Evolutionary conservation across 37 sponge, comb jelly and placozoan genomes (phyloP), one percentile per base, ranked within the genome.

Genomic region (Agelas oroides): DNA sequence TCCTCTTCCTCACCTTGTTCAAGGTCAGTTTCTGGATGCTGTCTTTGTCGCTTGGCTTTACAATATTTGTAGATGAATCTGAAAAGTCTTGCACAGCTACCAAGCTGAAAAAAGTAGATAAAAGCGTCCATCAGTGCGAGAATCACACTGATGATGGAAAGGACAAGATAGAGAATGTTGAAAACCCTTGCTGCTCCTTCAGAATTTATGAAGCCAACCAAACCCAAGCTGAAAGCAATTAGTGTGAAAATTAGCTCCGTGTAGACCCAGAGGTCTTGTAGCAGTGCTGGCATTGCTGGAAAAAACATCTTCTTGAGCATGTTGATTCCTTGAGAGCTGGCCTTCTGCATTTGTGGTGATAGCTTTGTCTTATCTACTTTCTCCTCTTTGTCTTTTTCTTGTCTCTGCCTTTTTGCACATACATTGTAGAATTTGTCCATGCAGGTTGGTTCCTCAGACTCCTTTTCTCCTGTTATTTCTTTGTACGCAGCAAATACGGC

Each of bases 231-330:
- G 40, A 86, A 78, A 16, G 78, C 79, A 39, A 36, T 55, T 2
- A 88, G 18, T 14, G 77, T 59, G 14, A 88, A 40, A 15, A n/a
- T 41, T 35, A 88, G 52, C 59, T 88, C 89, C 0, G 66, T 28
- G 23, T 65, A 76, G 17, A 88, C 89, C 89, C 89, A 88, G n/a
- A 76, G 24, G 68, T 82, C 89, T 33, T 68, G 65, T 0, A 88
- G 19, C 19, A 88, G 14, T 12, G 34, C 33, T 38, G 89, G 83
- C 24, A 88, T 19, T 5, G 77, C 69, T 14, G 89, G 89, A 76
- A 88, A 75, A 17, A 71, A 27, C 0, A 88, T 6, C 1, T 40
- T 67, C 52, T 59, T 75, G 15, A 76, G 54, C 76, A 88, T 88
- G 11, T 75, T 60, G 17, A 36, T 38, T 0, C 87, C 87, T 70